Percentiles rank a stretch among this genome's conserved stretches.
These are phyloP conservation scores for Chrysochloris asiatica DNA, from an alignment of 2,113 vertebrate species.

Conservation along the genomic window DNA sequence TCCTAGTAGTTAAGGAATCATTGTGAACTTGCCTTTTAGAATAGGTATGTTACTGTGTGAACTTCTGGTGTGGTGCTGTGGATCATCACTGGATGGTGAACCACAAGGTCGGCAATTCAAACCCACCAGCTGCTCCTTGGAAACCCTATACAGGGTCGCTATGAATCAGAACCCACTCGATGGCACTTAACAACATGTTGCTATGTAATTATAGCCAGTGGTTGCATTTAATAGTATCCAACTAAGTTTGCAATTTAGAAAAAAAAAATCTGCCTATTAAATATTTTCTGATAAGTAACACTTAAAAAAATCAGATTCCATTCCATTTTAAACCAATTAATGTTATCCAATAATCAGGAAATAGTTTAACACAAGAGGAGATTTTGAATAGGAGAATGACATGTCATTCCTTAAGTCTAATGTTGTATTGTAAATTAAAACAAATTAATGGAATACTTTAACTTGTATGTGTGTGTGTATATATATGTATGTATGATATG, in stretches of 20 bases:
- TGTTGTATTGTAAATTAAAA: conserved; percentile 8
- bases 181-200: too few relatives aligned
- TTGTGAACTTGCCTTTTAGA: conserved; percentile 28
- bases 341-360: not conserved
- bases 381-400: conserved; percentile 18
- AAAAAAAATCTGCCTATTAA: not conserved
- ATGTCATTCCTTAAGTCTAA: not conserved
- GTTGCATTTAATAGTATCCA: not conserved
- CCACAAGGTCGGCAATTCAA: too few relatives aligned
- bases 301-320: conserved; percentile 19
- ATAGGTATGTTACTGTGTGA: not conserved
- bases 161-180: too few relatives aligned
- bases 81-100: too few relatives aligned
- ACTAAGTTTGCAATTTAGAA: conserved; percentile 19
- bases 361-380: not conserved
- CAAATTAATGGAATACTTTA: not conserved
- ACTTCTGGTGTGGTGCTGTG: too few relatives aligned
- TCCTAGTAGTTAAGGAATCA: not conserved
- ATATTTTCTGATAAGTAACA: conserved; percentile 21
- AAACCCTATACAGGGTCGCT: too few relatives aligned
- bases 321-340: not conserved
- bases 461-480: not conserved
- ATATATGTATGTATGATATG: not conserved
- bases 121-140: too few relatives aligned
- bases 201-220: not conserved